Evolutionary conservation across 2,113 vertebrate species (phyloP).

Genomic region (Pan paniscus): DNA sequence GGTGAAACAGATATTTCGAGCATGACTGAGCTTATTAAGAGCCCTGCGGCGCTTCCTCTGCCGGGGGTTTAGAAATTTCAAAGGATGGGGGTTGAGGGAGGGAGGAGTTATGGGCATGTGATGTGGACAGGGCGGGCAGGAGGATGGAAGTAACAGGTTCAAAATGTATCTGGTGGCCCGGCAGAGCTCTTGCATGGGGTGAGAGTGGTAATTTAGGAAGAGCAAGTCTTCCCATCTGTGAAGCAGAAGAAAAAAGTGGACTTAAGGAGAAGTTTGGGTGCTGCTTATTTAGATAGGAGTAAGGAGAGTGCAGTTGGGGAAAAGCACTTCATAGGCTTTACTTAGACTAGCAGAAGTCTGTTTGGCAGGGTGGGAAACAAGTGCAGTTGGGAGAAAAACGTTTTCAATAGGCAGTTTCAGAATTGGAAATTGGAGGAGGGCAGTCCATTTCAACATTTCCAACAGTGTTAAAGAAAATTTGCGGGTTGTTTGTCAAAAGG

Average conservation of each 20-base stretch:
- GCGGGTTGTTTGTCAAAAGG: not conserved
- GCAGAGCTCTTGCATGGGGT: not conserved
- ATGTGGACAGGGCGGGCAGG: not conserved
- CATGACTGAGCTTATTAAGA: conserved; percentile 64
- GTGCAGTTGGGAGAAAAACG: no score
- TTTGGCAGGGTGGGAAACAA: not conserved
- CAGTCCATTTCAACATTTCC: not conserved
- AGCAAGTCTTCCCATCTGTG: not conserved
- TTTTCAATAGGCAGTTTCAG: not conserved
- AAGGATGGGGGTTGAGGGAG: not conserved
- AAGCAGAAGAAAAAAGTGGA: not conserved
- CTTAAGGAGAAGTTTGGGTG: not conserved
- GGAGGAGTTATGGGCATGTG: not conserved
- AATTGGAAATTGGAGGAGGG: not conserved
- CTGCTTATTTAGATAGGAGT: not conserved
- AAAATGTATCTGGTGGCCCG: not conserved
- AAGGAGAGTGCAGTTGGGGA: fast-evolving
- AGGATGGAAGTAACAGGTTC: conserved; percentile 24
- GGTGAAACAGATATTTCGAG: conserved; percentile 64
- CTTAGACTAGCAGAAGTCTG: not conserved
- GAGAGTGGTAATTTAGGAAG: not conserved
- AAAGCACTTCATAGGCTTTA: not conserved
- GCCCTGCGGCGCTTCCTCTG: conserved; percentile 61
- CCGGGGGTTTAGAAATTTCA: conserved; percentile 58
- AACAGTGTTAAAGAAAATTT: not conserved